Conservation (phyloP, 2,888 invertebrate genomes). For the Chloroclystis v-ata region DNA sequence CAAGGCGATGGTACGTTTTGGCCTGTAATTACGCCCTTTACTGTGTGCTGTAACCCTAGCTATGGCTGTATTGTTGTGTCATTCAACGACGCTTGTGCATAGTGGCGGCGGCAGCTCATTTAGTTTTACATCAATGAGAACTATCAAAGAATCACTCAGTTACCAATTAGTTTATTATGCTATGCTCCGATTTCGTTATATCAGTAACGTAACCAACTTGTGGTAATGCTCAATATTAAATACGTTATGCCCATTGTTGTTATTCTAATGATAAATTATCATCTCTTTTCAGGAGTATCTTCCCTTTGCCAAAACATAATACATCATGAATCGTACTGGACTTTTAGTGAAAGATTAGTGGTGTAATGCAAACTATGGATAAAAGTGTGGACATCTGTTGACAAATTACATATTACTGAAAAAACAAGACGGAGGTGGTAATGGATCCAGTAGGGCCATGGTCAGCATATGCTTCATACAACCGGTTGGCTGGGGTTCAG, state of each 20-base stretch:
- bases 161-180: constrained; percentile 8
- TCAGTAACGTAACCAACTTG: not conserved
- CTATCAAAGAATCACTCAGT: constrained; percentile 2
- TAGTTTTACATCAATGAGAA: constrained; percentile 45
- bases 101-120: constrained; percentile 62
- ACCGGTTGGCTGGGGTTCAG: constrained; percentile 86
- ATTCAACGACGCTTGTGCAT: constrained; percentile 68
- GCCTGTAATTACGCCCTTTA: constrained; percentile 21
- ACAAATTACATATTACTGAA: constrained; percentile 67
- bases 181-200: constrained; percentile 1
- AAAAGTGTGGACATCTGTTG: constrained; percentile 75
- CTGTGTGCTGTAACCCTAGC: constrained; percentile 20
- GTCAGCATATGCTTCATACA: constrained; percentile 90
- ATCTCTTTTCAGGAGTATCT: constrained; percentile 68
- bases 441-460: constrained; percentile 96
- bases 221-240: constrained; percentile 11
- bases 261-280: constrained; percentile 35
- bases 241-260: constrained; percentile 34
- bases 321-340: constrained; percentile 57
- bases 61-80: constrained; percentile 32
- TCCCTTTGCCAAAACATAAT: constrained; percentile 47
- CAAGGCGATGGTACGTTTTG: constrained; percentile 70
- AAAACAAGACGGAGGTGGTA: constrained; percentile 74
- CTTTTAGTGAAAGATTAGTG: constrained; percentile 56
- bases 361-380: constrained; percentile 73